These are phyloP conservation scores for Crossaster papposus DNA, from an alignment of 53 echinoderm and acorn worm species.

Conservation along the genomic window DNA sequence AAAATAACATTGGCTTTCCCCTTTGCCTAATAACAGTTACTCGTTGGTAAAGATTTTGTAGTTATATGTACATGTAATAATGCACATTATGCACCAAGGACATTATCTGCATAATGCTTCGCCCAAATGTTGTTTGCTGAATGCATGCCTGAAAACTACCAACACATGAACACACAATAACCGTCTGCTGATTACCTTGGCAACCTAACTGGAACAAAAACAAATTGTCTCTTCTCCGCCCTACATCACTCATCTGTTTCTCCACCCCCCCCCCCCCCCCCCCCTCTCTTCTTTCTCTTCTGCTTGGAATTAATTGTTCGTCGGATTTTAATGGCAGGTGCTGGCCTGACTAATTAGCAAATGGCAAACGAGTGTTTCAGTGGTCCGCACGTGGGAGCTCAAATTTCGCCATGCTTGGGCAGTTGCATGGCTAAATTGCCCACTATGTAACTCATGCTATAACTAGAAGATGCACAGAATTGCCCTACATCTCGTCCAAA, in stretches of 20 bases:
- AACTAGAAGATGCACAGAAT: constrained; percentile 23
- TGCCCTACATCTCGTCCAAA: not conserved
- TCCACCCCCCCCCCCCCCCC: not conserved
- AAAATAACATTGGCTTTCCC: not conserved
- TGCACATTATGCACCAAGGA: not conserved
- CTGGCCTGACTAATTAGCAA: constrained; percentile 48
- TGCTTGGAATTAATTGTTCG: constrained; percentile 40
- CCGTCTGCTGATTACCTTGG: constrained; percentile 16
- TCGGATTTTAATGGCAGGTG: constrained; percentile 45
- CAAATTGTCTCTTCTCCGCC: not conserved
- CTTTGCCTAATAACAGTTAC: too few relatives aligned
- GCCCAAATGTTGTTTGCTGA: not conserved
- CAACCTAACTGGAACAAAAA: constrained; percentile 20
- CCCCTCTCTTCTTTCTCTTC: not conserved
- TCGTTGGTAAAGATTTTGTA: too few relatives aligned
- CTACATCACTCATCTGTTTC: not conserved
- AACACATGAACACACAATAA: not conserved
- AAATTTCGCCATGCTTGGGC: constrained; percentile 39
- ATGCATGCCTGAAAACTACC: not conserved
- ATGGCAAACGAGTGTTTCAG: constrained; percentile 39
- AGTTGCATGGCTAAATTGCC: constrained; percentile 8
- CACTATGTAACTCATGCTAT: not conserved
- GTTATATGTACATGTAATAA: too few relatives aligned
- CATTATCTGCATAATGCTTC: not conserved
- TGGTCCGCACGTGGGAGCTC: constrained; percentile 22